Evolutionary conservation across 1,140 invertebrate species (phyloP).

Genomic region (Zaprionus camerounensis): DNA sequence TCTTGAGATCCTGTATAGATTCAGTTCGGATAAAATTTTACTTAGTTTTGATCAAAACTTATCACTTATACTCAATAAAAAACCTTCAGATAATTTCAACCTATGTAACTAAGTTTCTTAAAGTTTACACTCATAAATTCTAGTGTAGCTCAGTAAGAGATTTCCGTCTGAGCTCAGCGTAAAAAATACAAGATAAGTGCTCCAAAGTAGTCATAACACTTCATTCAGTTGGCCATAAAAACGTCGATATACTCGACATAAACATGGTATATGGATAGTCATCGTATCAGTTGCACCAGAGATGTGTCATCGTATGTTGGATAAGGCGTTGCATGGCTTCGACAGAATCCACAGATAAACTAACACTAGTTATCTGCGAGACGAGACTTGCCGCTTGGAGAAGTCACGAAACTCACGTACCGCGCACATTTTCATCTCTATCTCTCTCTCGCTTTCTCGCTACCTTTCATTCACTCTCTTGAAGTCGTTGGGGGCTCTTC

Average conservation of each 20-base stretch:
- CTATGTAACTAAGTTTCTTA: not conserved
- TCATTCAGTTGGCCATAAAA: slow-evolving; percentile 10
- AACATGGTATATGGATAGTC: not conserved
- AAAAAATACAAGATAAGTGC: not conserved
- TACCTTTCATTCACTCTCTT: slow-evolving; percentile 22
- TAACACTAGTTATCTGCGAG: slow-evolving; percentile 60
- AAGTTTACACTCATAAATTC: not conserved
- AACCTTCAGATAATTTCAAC: not conserved
- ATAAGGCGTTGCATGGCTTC: slow-evolving; percentile 24
- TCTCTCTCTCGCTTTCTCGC: slow-evolving; percentile 49
- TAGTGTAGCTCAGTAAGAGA: not conserved
- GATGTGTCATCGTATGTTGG: slow-evolving; percentile 60
- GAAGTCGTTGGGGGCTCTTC: slow-evolving; percentile 36
- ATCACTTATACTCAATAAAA: too few species aligned
- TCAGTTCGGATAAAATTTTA: not conserved
- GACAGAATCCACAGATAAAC: slow-evolving; percentile 43
- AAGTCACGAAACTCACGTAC: slow-evolving; percentile 72
- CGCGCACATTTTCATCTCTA: slow-evolving; percentile 3
- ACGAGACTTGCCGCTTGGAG: slow-evolving; percentile 56
- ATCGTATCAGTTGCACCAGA: not conserved
- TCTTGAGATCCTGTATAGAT: too few species aligned
- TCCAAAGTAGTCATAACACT: not conserved
- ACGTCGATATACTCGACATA: not conserved
- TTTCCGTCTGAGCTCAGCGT: not conserved
- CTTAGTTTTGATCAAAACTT: not conserved